phyloP scores from a whole-genome alignment of 2,113 vertebrate species.

The Oncorhynchus gorbuscha region DNA sequence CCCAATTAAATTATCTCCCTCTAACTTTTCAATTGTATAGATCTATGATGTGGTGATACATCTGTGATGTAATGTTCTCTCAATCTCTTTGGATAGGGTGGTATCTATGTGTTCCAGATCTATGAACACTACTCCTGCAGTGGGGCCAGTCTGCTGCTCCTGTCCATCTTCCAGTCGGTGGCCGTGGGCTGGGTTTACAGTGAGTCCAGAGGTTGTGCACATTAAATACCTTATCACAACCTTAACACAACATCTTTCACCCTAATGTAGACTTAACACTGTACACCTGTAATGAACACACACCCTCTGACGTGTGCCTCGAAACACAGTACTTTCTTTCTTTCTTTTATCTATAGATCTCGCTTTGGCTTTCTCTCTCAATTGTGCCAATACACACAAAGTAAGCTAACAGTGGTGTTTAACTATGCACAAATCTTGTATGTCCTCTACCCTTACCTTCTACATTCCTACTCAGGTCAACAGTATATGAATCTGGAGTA shows the following conservation, averaged over 20 bases:
- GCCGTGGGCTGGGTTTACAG: conserved; percentile 76
- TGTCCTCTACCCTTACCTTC: neutral
- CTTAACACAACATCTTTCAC: neutral
- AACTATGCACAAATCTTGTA: neutral
- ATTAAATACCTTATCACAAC: neutral
- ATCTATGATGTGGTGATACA: neutral
- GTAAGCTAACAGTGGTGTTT: no score
- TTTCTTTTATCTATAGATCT: neutral
- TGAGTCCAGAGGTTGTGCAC: conserved; percentile 22
- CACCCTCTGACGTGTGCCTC: no score
- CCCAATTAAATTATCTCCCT: neutral
- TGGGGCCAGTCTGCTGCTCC: conserved; percentile 70
- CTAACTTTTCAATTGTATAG: conserved; percentile 1
- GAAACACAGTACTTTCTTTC: neutral
- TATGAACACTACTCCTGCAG: conserved; percentile 76
- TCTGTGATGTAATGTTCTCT: neutral
- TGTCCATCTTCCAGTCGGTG: conserved; percentile 72
- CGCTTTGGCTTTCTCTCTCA: neutral
- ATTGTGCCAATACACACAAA: neutral
- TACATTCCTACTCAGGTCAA: conserved; percentile 12
- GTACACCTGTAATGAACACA: no score
- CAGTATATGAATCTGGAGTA: conserved; percentile 52
- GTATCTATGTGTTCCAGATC: conserved; percentile 76
- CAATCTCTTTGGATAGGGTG: conserved; percentile 51
- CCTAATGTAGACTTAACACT: no score